Evolutionary conservation across 2,797 vertebrate species (phyloP).

Genomic region (Hemibagrus guttatus): DNA sequence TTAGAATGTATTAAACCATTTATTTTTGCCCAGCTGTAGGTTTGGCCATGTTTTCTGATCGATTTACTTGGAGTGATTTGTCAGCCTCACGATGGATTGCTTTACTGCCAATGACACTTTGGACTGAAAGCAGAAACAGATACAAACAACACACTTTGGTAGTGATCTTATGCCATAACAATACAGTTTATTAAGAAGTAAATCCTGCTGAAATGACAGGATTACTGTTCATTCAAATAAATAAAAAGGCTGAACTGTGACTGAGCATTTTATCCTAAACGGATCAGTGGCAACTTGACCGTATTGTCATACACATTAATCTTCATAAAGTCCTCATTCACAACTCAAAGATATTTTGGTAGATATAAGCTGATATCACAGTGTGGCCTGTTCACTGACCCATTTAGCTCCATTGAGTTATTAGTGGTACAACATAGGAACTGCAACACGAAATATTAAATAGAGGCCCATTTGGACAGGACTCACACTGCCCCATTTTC

Average conservation of each 20-base stretch:
- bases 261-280: not conserved
- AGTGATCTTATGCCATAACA: not conserved
- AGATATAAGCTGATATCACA: not conserved
- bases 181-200: not conserved
- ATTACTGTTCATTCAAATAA: not conserved
- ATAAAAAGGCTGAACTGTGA: not conserved
- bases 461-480: not conserved
- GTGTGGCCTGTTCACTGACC: not conserved
- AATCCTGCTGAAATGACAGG: not conserved
- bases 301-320: not conserved
- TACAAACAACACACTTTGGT: not conserved
- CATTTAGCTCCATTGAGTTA: not conserved
- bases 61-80: not conserved
- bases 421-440: not conserved
- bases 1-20: constrained; percentile 1
- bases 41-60: not conserved
- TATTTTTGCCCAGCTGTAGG: not conserved
- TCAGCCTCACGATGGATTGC: not conserved
- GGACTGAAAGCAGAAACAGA: not conserved
- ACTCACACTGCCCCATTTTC: no score
- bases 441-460: not conserved
- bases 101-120: not conserved
- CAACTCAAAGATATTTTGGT: no score
- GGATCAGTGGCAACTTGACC: not conserved
- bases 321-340: not conserved